A percentile compares a stretch with the other conserved stretches of the same genome.
Evolutionary conservation across 2,888 invertebrate species (phyloP).

Genomic region (Agrotis ipsilon): DNA sequence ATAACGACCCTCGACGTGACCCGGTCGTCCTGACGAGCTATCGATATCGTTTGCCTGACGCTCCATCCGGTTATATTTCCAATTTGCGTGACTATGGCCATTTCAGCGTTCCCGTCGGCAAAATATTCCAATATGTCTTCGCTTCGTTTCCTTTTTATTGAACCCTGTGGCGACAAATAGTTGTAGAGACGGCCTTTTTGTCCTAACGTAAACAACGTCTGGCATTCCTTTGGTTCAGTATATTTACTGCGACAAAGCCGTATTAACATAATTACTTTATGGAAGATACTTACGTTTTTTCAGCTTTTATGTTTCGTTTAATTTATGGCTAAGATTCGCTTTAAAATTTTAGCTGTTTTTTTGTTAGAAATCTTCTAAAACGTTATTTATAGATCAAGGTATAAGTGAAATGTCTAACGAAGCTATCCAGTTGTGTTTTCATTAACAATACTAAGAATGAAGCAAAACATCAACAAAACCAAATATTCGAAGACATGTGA

Average conservation of each 20-base stretch:
- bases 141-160: slow-evolving; percentile 15
- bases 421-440: too few relatives aligned
- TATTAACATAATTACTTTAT: slow-evolving; percentile 25
- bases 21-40: background rate
- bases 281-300: slow-evolving; percentile 5
- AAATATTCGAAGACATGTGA: too few relatives aligned
- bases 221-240: slow-evolving; percentile 9
- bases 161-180: slow-evolving; percentile 20
- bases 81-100: slow-evolving; percentile 34
- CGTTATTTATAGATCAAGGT: background rate
- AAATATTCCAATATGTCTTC: slow-evolving; percentile 45
- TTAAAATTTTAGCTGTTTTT: slow-evolving; percentile 14
- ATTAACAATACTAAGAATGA: too few relatives aligned
- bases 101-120: slow-evolving; percentile 16
- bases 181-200: slow-evolving; percentile 1
- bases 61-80: slow-evolving; percentile 15
- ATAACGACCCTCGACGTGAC: background rate
- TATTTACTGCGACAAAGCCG: slow-evolving; percentile 12
- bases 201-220: slow-evolving; percentile 24
- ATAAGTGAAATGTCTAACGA: too few relatives aligned
- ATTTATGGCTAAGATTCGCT: slow-evolving; percentile 26
- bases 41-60: slow-evolving; percentile 11
- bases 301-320: slow-evolving; percentile 15
- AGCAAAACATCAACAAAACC: too few relatives aligned
- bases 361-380: slow-evolving; percentile 11